These are phyloP conservation scores for Tylochromis polylepis DNA, from an alignment of 2,113 vertebrate genomes.

Conservation along the genomic window DNA sequence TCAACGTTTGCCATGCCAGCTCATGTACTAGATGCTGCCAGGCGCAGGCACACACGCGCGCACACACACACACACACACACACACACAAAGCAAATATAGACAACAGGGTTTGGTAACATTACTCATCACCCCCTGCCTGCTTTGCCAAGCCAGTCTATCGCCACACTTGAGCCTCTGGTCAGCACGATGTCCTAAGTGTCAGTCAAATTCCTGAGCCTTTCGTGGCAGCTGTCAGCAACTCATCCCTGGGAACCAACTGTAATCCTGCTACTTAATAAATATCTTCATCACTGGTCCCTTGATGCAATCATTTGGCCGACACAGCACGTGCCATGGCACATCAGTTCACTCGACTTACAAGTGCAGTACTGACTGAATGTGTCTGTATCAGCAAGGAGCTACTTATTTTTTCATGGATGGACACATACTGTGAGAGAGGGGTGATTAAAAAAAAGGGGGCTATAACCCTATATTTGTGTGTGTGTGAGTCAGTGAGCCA, in stretches of 20 bases:
- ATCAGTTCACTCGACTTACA: neutral
- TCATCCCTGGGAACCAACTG: constrained; percentile 12
- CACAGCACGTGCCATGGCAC: neutral
- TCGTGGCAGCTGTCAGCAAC: constrained; percentile 58
- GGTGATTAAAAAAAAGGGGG: neutral
- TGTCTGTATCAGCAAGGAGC: neutral
- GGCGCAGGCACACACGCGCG: neutral
- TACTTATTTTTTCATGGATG: neutral
- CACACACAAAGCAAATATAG: neutral
- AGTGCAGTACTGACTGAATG: neutral
- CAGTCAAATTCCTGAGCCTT: constrained; percentile 36
- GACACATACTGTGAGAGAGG: neutral
- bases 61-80: neutral
- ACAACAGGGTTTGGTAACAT: neutral
- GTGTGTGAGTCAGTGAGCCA: neutral
- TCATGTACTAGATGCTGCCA: neutral
- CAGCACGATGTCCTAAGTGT: constrained; percentile 26
- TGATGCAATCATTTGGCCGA: constrained; percentile 2
- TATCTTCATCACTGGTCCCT: neutral
- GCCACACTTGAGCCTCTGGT: constrained; percentile 22
- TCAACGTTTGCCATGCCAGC: neutral
- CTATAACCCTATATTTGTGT: neutral
- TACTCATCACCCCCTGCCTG: constrained; percentile 11
- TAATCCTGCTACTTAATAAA: constrained; percentile 54
- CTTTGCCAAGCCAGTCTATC: neutral